Conservation (phyloP, 1,140 invertebrate genomes). For the Ylistrum balloti region DNA sequence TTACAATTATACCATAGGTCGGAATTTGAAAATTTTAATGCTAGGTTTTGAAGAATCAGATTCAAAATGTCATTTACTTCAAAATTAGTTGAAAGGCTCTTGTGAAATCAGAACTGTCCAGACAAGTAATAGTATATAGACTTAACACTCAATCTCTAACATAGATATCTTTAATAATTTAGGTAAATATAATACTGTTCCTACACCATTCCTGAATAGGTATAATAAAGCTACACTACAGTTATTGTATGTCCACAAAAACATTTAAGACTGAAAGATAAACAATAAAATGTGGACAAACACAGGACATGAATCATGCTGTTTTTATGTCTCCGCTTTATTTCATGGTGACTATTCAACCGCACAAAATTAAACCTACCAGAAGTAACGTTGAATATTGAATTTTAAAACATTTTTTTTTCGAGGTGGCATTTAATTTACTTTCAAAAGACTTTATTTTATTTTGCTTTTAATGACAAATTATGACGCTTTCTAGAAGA, state of each 20-base stretch:
- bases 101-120: no score
- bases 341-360: slow-evolving; percentile 9
- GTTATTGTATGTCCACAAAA: not conserved
- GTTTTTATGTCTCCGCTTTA: not conserved
- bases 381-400: not conserved
- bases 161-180: slow-evolving; percentile 14
- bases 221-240: not conserved
- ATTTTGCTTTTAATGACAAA: slow-evolving; percentile 28
- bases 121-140: not conserved
- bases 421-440: slow-evolving; percentile 21
- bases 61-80: no score
- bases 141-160: not conserved
- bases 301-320: not conserved
- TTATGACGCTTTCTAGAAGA: slow-evolving; percentile 28
- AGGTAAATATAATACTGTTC: not conserved
- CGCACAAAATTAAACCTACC: slow-evolving; percentile 10
- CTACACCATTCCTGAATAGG: not conserved
- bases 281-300: slow-evolving; percentile 28
- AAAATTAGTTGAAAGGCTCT: no score
- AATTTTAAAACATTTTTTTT: not conserved
- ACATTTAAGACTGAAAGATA: not conserved
- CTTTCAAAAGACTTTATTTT: slow-evolving; percentile 25
- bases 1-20: no score
- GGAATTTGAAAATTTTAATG: no score
- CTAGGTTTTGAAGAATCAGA: no score